Evolutionary conservation across 2,888 invertebrate species (phyloP).

Genomic region (Torymus texanus): DNA sequence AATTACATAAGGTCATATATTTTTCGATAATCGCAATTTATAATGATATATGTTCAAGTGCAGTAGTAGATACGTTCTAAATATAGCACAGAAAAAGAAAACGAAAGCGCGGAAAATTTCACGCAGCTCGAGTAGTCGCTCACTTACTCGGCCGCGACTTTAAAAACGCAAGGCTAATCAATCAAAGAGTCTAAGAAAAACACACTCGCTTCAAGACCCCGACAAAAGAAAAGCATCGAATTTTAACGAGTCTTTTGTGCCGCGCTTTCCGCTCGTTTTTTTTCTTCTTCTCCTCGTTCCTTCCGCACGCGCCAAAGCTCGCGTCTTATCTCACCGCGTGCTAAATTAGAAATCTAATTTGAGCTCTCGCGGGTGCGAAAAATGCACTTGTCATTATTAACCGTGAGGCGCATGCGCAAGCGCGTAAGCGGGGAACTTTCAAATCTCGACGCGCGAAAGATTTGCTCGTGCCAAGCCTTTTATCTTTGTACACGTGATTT

Average conservation of each 20-base stretch:
- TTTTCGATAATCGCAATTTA: too few relatives aligned
- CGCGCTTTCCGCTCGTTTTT: neutral
- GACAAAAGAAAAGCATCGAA: neutral
- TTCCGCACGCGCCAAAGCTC: too few relatives aligned
- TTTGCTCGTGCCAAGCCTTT: slow-evolving; percentile 19
- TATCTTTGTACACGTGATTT: slow-evolving; percentile 26
- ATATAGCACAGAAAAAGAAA: too few relatives aligned
- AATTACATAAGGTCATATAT: too few relatives aligned
- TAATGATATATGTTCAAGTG: too few relatives aligned
- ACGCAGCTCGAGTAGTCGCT: too few relatives aligned
- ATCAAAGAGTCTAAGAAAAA: too few relatives aligned
- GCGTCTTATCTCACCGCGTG: neutral
- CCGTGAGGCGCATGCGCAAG: neutral
- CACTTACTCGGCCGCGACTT: too few relatives aligned
- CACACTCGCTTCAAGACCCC: too few relatives aligned
- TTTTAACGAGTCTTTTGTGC: neutral
- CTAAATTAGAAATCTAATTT: slow-evolving; percentile 51
- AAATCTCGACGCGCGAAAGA: slow-evolving; percentile 16
- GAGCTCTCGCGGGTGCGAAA: slow-evolving; percentile 24
- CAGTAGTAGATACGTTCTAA: too few relatives aligned
- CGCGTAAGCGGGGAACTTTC: slow-evolving; percentile 36
- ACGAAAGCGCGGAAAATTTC: too few relatives aligned
- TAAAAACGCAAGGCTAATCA: too few relatives aligned
- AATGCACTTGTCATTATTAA: slow-evolving; percentile 30
- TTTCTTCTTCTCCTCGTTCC: neutral